A percentile compares a stretch with the other conserved stretches of the same genome.
Evolutionary conservation across 2,113 vertebrate genomes (phyloP).

Genomic region (Triplophysa dalaica): DNA sequence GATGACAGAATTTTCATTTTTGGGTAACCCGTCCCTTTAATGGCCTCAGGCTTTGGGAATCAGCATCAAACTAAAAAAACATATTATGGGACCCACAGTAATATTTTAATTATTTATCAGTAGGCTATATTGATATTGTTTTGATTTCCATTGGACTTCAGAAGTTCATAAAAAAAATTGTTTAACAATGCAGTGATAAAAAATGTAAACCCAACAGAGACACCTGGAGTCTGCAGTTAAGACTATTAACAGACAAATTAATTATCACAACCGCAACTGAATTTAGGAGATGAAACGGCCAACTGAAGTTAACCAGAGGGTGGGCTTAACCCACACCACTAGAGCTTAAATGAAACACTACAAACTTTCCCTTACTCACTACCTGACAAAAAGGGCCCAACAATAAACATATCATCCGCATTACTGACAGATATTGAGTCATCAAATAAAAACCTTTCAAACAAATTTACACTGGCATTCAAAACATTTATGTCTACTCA

Average conservation of each 20-base stretch:
- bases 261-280: conserved; percentile 42
- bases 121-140: too few species aligned
- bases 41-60: too few species aligned
- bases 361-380: conserved; percentile 2
- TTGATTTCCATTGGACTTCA: too few species aligned
- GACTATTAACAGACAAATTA: conserved; percentile 40
- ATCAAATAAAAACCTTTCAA: conserved; percentile 33
- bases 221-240: conserved; percentile 27
- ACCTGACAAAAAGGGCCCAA: conserved; percentile 1
- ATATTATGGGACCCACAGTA: too few species aligned
- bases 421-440: conserved; percentile 29
- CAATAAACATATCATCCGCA: conserved; percentile 23
- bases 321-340: conserved; percentile 18
- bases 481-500: conserved; percentile 43
- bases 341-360: conserved; percentile 11
- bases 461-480: conserved; percentile 34
- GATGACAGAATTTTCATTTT: too few species aligned
- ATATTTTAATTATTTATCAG: too few species aligned
- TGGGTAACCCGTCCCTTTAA: too few species aligned
- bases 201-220: not conserved
- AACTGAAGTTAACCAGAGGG: not conserved
- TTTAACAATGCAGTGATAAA: not conserved
- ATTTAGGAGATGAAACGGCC: not conserved
- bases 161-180: too few species aligned
- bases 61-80: too few species aligned